A percentile compares a stretch with the other conserved stretches of the same genome.
phyloP scores from a whole-genome alignment of 1,140 invertebrate species.

The Phenacoccus solenopsis region DNA sequence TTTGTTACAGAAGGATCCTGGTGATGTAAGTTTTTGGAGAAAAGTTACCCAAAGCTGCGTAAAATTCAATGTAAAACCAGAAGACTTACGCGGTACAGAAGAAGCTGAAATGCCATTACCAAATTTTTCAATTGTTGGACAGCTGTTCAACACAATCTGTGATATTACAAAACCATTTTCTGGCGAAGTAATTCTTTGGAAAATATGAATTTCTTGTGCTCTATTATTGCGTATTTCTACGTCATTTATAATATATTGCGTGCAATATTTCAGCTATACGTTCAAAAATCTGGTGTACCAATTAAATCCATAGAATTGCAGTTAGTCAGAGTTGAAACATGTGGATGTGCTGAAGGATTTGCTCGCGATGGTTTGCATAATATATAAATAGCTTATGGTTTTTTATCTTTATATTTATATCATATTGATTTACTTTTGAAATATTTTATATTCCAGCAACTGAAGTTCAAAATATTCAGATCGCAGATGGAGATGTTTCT shows the following conservation, averaged over 20 bases:
- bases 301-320: slow-evolving; percentile 85
- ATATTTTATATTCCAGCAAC: slow-evolving; percentile 52
- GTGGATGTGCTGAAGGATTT: slow-evolving; percentile 88
- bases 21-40: neutral
- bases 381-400: neutral
- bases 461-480: slow-evolving; percentile 96
- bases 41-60: neutral
- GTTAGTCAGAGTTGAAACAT: slow-evolving; percentile 86
- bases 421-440: slow-evolving; percentile 20
- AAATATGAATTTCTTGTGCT: neutral
- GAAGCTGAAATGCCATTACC: slow-evolving; percentile 35
- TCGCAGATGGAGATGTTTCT: slow-evolving; percentile 81
- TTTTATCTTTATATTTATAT: neutral
- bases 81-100: neutral
- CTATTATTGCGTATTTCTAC: neutral
- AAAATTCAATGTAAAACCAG: neutral
- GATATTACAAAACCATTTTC: slow-evolving; percentile 75
- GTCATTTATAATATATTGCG: neutral
- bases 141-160: slow-evolving; percentile 67
- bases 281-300: neutral
- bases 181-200: slow-evolving; percentile 51
- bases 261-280: neutral
- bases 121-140: slow-evolving; percentile 67
- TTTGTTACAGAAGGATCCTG: neutral
- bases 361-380: slow-evolving; percentile 64